Evolutionary conservation across 2,113 vertebrate species (phyloP).

Genomic region (Alosa alosa): DNA sequence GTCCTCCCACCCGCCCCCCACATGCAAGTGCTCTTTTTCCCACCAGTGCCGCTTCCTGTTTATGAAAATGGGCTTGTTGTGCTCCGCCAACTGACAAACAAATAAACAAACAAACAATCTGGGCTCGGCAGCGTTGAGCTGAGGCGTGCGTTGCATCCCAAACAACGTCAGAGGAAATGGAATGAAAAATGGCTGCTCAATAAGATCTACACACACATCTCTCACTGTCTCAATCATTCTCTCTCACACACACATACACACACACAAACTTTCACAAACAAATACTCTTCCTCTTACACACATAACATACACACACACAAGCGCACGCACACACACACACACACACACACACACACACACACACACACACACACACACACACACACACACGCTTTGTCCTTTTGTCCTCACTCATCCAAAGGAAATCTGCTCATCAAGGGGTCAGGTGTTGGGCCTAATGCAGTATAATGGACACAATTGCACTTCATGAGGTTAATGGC

Average conservation of each 20-base stretch:
- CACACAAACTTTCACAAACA: not conserved
- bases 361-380: not conserved
- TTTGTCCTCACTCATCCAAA: not conserved
- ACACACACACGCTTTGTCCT: not conserved
- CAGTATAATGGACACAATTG: not conserved
- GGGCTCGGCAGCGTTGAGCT: too few species aligned
- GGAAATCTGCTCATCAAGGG: not conserved
- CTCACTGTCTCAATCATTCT: not conserved
- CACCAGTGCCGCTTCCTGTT: conserved; percentile 28
- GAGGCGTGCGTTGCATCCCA: too few species aligned
- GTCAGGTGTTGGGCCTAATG: not conserved
- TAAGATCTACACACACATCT: too few species aligned
- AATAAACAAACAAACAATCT: not conserved
- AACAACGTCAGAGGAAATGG: too few species aligned
- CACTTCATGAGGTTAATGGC: not conserved
- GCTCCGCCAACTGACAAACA: conserved; percentile 41
- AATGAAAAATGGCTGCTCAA: too few species aligned
- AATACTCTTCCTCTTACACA: not conserved
- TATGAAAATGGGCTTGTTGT: conserved; percentile 40
- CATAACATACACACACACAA: not conserved
- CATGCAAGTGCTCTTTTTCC: not conserved
- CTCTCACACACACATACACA: not conserved
- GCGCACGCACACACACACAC: not conserved
- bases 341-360: not conserved
- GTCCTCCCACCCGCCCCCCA: conserved; percentile 43